Evolutionary conservation across 2,888 invertebrate genomes (phyloP).

Genomic region (Pomacea canaliculata): DNA sequence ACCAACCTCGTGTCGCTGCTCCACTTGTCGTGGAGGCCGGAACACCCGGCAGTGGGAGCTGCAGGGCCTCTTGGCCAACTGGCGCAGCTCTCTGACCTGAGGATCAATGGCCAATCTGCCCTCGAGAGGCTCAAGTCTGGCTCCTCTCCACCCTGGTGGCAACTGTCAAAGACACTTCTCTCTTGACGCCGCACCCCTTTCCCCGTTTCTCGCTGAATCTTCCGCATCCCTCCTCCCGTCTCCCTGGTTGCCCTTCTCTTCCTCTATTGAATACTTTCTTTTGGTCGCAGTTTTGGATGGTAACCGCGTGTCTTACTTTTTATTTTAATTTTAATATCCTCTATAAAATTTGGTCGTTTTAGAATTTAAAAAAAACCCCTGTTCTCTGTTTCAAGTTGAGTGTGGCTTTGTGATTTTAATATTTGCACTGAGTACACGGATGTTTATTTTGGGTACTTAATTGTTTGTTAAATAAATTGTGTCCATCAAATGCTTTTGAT

Average conservation of each 20-base stretch:
- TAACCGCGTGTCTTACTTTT: no score
- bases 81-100: background rate
- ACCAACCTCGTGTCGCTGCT: background rate
- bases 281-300: no score
- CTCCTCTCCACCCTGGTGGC: background rate
- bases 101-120: slow-evolving; percentile 11
- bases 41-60: slow-evolving; percentile 5
- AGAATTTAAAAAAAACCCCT: no score
- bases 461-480: no score
- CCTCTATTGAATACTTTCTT: background rate
- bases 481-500: no score
- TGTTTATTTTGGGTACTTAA: no score
- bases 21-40: background rate
- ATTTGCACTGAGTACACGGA: no score
- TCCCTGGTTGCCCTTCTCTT: background rate
- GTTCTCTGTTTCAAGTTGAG: no score
- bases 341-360: no score
- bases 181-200: slow-evolving; percentile 1
- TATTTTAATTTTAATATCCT: no score
- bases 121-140: background rate
- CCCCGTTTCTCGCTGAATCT: background rate
- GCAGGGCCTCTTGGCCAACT: slow-evolving; percentile 9
- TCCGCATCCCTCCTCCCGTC: background rate
- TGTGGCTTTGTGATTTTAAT: no score
- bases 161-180: slow-evolving; percentile 10